Evolutionary conservation across 2,797 vertebrate species (phyloP), one percentile per base, ranked within the genome.

Genomic region (Sebastes steindachneri): DNA sequence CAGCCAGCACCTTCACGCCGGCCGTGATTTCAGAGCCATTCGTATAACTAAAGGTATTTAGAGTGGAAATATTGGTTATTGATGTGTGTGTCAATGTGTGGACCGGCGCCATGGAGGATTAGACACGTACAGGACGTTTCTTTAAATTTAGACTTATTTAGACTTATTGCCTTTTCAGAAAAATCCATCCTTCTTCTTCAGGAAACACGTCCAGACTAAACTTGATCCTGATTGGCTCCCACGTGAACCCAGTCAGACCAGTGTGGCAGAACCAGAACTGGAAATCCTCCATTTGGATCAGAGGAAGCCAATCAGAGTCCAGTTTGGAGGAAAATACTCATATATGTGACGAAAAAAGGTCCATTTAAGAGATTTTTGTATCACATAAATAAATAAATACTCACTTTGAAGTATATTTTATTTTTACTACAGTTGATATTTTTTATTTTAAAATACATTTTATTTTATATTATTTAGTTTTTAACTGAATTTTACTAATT

Each of bases 141-240:
- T 75, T 66, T 77, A 68, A 54, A 69, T 25, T 41, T 41, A 19
- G 9, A 2, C 31, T 14, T 68, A 90, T 90, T 81, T 70, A 86
- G 86, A 90, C 54, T 89, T 89, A 90, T 89, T 86, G 86, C 84
- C 80, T 89, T 77, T 86, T 55, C 75, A 75, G 60, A 66, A 67
- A 59, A 66, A 29, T 7, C 26, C 57, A 26, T 60, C 33, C 15
- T 53, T 26, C 65, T 60, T 37, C 17, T 65, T 35, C 14, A 7
- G 25, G 59, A 79, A 74, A 58, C 19, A 17, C 17, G 23, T 37
- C 35, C 35, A 37, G 35, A 41, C 37, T 14, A 41, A 15, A 41
- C 37, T 15, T 15, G 37, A 28, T 15, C 26, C 55, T 1, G 31
- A 63, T 78, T 82, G 64, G 79, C 72, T 48, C 19, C 35, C 9